Base-by-base conservation (phyloP, 2,113 vertebrate species). In the Phalacrocorax carbo region DNA sequence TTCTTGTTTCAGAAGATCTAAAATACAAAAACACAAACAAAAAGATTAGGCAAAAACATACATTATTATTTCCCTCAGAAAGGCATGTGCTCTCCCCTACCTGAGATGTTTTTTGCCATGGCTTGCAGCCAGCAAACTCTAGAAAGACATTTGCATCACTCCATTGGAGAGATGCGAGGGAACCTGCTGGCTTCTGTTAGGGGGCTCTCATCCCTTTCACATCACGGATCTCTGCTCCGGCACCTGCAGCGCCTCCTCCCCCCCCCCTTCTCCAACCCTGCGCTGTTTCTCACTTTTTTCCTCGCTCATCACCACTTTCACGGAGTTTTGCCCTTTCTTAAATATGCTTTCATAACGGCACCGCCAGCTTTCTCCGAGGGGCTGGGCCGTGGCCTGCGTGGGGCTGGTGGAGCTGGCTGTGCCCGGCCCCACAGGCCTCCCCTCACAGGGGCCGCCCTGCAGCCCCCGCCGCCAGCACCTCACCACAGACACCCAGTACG, bases 311-410 rank as follows among this genome's bases (percentile, higher is more conserved):
- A 19, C 25, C 65, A 4, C 7, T 10, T 34, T 32, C 40, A 21
- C 2, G 8, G 42, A 5, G 2, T 36, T 75, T 57, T 13, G 10
- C 6, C 38, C 15, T 25, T 83, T 26, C 36, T 27, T 15, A 16
- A 25, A 21, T 1, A 7, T 0, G 1, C 1, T 8, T 40, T 7
- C 1, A 2, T 3, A 27, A 21, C 15, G 11, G 40, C 5, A 2
- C 30, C 16, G 0, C 1, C 13, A 38, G 27, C 3, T 3, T 3
- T 48, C 18, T 4, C 49, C 6, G 15, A 17, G 27, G 22, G 26
- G 25, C 51, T 30, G 11, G 0, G 48, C 40, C 8, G 15, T 1
- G 25, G n/a, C 11, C 9, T 3, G 34, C 58, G 38, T 1, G 32
- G 38, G 57, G 13, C 23, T 11, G 48, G 38, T 13, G 58, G 58